Evolutionary conservation across 2,888 invertebrate genomes (phyloP).

Genomic region (Cordilura impudica): DNA sequence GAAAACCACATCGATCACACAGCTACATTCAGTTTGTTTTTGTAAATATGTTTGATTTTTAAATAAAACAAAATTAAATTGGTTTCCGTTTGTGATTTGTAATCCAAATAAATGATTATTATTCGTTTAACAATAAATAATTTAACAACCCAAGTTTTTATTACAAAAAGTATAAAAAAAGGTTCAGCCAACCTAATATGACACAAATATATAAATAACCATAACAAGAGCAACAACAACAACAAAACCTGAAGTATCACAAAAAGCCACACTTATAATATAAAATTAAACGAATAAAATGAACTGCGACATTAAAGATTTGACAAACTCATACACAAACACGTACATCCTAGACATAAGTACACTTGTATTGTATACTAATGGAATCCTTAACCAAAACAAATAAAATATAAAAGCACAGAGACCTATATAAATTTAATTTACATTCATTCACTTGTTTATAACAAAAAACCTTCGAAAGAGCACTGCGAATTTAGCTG

Average conservation of each 20-base stretch:
- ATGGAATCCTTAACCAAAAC: too few species aligned
- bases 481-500: too few species aligned
- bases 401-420: too few species aligned
- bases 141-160: conserved; percentile 7
- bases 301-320: not conserved
- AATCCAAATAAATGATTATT: not conserved
- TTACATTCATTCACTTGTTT: too few species aligned
- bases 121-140: not conserved
- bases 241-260: not conserved
- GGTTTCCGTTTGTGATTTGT: not conserved
- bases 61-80: not conserved
- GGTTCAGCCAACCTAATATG: not conserved
- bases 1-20: too few species aligned
- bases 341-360: too few species aligned
- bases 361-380: too few species aligned
- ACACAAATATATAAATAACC: too few species aligned
- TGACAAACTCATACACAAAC: not conserved
- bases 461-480: too few species aligned
- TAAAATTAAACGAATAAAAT: not conserved
- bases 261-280: too few species aligned
- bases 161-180: conserved; percentile 4
- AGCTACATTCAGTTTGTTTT: not conserved
- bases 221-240: not conserved
- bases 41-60: not conserved
- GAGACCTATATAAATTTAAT: too few species aligned